Base-by-base conservation (phyloP, 1,140 invertebrate species). In the Euschistus heros region DNA sequence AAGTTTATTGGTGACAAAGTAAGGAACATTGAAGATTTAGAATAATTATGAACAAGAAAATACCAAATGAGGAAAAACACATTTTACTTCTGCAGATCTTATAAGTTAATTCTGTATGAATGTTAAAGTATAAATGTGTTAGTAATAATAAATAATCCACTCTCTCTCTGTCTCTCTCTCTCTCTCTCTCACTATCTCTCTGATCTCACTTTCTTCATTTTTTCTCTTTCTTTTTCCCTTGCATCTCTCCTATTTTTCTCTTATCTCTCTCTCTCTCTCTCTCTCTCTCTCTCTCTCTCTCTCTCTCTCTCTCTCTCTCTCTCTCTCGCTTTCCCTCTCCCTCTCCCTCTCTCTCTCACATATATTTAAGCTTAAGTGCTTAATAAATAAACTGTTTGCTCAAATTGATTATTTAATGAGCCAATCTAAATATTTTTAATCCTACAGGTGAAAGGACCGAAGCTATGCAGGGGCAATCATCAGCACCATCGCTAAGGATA, bases 201-300 rank as follows among this genome's bases (percentile, higher is more conserved):
- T 44, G 42, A 59, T 13, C 4, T 30, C 22, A 17, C 59, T 2
- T n/a, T 30, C 13, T 30, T 24, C 15, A 4, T 61, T 24, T 42
- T 18, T 15, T 24, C n/a, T 20, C n/a, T n/a, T n/a, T n/a, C n/a
- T n/a, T n/a, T n/a, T n/a, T n/a, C n/a, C n/a, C n/a, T n/a, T n/a
- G n/a, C 52, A 55, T 15, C 24, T 20, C 13, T 60, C 47, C 47
- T 18, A 17, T 18, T 52, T 18, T 52, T 18, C 6, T 18, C 8
- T 18, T 52, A 13, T 5, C 26, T 6, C 47, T 13, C 47, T 52
- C 47, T 52, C 47, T 52, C 47, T 52, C 47, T 52, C 47, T 52
- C 47, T 52, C 47, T 52, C 47, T 18, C 47, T 52, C 47, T 18
- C 47, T 52, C 47, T 52, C 47, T 52, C 47, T 52, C 47, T 52